A percentile compares a stretch with the other conserved stretches of the same genome.
Evolutionary conservation across 1,140 invertebrate genomes (phyloP).

Genomic region (Scylla paramamosain): DNA sequence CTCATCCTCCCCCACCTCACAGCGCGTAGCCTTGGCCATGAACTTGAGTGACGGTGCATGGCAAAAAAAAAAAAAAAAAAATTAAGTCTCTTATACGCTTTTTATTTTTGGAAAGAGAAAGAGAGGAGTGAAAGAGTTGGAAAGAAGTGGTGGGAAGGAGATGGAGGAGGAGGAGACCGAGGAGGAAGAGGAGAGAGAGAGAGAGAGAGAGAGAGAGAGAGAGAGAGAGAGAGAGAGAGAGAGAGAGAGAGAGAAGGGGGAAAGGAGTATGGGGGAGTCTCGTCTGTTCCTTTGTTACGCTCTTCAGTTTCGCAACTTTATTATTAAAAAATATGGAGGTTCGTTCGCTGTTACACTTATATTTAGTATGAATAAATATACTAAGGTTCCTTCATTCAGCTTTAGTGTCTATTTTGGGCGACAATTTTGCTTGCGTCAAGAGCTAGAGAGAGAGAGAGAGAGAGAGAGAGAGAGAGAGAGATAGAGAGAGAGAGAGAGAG

Average conservation of each 20-base stretch:
- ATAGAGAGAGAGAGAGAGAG: not conserved
- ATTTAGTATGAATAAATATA: too few species aligned
- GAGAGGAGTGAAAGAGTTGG: not conserved
- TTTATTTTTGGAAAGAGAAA: not conserved
- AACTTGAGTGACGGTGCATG: conserved; percentile 44
- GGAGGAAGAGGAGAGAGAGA: not conserved
- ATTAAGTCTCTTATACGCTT: too few species aligned
- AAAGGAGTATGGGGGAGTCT: not conserved
- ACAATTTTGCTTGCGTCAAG: not conserved
- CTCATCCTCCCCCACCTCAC: not conserved
- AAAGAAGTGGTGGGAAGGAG: not conserved
- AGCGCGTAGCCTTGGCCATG: conserved; percentile 51
- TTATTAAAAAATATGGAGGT: too few species aligned
- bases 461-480: not conserved
- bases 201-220: conserved; percentile 35
- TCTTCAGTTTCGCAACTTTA: too few species aligned
- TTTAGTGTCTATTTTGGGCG: too few species aligned
- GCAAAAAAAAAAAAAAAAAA: conserved; percentile 1
- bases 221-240: not conserved
- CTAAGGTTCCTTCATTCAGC: too few species aligned
- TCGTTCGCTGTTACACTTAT: too few species aligned
- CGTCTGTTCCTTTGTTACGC: too few species aligned
- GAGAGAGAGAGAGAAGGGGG: not conserved
- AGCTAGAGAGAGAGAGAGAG: not conserved
- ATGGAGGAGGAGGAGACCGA: not conserved